Conservation (phyloP, 2,113 vertebrate genomes). For the Prionailurus bengalensis region DNA sequence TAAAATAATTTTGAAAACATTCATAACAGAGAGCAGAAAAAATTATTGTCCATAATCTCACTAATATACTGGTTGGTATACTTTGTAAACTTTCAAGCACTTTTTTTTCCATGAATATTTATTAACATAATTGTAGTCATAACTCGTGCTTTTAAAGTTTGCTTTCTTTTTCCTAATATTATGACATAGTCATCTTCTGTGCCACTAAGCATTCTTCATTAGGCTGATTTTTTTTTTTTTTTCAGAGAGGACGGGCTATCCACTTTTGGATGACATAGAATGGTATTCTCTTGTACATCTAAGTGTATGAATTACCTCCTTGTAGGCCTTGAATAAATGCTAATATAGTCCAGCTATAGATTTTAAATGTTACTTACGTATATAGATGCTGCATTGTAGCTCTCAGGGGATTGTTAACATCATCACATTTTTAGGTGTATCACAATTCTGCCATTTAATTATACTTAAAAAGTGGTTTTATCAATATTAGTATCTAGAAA, state of each 20-base stretch:
- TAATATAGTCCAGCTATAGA: neutral
- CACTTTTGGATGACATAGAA: neutral
- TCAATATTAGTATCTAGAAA: conserved; percentile 21
- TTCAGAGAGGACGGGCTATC: neutral
- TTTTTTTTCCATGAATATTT: conserved; percentile 25
- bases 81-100: neutral
- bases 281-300: neutral
- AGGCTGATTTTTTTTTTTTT: neutral
- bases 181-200: conserved; percentile 18
- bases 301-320: neutral
- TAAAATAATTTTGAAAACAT: neutral
- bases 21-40: neutral
- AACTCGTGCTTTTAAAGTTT: conserved; percentile 9
- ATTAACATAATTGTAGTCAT: neutral
- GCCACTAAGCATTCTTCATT: neutral
- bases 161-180: neutral
- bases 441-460: neutral
- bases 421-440: neutral
- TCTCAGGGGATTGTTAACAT: neutral
- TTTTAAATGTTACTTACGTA: conserved; percentile 45
- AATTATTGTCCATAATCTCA: neutral
- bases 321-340: neutral
- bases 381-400: neutral
- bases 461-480: neutral
- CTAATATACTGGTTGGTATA: neutral